Percentiles rank a stretch among this genome's conserved stretches.
Evolutionary conservation across 2,113 vertebrate genomes (phyloP).

Genomic region (Pyxicephalus adspersus): DNA sequence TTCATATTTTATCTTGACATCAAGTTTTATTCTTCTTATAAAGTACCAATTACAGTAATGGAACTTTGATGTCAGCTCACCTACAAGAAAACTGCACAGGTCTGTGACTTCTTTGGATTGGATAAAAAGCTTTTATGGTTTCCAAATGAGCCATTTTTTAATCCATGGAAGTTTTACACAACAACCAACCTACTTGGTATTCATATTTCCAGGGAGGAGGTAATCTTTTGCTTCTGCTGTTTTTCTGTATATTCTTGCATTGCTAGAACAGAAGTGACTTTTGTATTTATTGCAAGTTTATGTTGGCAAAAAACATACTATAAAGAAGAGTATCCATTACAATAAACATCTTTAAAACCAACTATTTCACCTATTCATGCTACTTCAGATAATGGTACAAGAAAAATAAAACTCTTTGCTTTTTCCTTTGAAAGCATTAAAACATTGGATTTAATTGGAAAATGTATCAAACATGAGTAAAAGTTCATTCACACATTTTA

Average conservation of each 20-base stretch:
- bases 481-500: no score
- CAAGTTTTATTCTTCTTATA: slow-evolving; percentile 7
- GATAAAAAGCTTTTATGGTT: background rate
- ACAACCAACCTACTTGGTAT: slow-evolving; percentile 7
- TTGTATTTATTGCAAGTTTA: background rate
- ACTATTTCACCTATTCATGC: background rate
- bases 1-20: slow-evolving; percentile 1
- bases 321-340: background rate
- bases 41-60: slow-evolving; percentile 9
- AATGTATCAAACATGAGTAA: no score
- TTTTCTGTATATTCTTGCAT: background rate
- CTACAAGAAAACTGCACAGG: background rate
- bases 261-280: background rate
- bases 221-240: background rate
- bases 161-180: background rate
- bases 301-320: background rate
- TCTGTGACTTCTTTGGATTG: background rate
- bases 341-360: background rate
- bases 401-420: no score
- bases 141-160: slow-evolving; percentile 12
- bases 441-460: no score
- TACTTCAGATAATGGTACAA: no score
- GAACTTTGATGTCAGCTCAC: slow-evolving; percentile 15
- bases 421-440: no score
- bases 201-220: background rate